Percentiles rank a stretch among this genome's conserved stretches.
Conservation (phyloP, 2,797 vertebrate genomes). For the Malacoctenus gilli region DNA sequence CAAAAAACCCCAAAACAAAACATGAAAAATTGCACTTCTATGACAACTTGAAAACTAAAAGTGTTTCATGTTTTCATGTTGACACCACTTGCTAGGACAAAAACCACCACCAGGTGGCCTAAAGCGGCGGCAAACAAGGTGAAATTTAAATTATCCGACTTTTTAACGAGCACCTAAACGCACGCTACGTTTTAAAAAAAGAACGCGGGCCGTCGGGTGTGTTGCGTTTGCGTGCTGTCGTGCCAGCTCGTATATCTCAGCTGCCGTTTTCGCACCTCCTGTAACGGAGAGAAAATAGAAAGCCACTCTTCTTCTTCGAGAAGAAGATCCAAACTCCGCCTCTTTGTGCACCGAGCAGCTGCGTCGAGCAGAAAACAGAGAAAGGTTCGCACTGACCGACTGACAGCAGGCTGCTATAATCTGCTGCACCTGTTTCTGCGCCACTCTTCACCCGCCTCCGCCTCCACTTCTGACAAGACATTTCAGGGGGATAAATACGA, state of each 20-base stretch:
- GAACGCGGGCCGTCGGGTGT: fast-evolving
- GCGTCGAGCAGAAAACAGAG: conserved; percentile 29
- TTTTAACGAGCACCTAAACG: conserved; percentile 13
- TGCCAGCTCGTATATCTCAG: conserved; percentile 23
- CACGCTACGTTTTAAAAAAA: fast-evolving
- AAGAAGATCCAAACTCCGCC: conserved; percentile 11
- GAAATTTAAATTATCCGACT: conserved; percentile 7
- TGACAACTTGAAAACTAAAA: neutral
- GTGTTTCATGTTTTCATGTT: neutral
- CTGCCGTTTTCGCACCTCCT: neutral
- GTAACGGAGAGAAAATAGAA: neutral
- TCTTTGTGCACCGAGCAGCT: conserved; percentile 51
- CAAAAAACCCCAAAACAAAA: no score
- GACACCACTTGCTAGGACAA: no score
- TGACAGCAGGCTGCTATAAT: conserved; percentile 48
- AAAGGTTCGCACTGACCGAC: conserved; percentile 13
- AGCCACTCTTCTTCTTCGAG: neutral
- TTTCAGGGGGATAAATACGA: conserved; percentile 3
- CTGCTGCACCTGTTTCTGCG: conserved; percentile 68
- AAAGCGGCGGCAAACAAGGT: no score
- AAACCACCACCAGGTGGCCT: conserved; percentile 6
- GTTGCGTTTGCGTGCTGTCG: neutral
- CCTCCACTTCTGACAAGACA: neutral
- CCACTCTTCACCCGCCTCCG: neutral
- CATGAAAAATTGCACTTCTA: neutral